Evolutionary conservation across 2,888 invertebrate genomes (phyloP).

Genomic region (Parnassius smintheus): DNA sequence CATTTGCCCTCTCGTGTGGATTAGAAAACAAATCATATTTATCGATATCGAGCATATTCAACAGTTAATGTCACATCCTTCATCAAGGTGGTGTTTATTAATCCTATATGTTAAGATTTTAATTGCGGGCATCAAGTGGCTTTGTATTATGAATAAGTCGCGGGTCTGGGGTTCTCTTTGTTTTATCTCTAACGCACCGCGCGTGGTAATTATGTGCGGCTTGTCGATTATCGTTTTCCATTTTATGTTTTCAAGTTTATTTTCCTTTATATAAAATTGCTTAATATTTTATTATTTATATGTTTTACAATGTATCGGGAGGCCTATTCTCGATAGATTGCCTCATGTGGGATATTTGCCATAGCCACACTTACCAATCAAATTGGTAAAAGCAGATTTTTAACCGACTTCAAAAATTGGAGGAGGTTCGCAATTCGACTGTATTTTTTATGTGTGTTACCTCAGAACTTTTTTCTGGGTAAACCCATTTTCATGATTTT

Average conservation of each 20-base stretch:
- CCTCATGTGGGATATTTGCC: no score
- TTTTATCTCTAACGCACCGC: constrained; percentile 43
- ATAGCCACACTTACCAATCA: no score
- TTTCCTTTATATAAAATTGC: background rate
- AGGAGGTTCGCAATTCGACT: no score
- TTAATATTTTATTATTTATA: no score
- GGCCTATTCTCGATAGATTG: no score
- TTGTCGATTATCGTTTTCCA: constrained; percentile 15
- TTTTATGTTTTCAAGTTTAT: constrained; percentile 6
- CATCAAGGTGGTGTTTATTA: constrained; percentile 62
- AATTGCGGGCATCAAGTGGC: constrained; percentile 76
- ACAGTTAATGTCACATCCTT: constrained; percentile 41
- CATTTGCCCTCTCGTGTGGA: background rate
- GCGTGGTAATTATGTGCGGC: constrained; percentile 36
- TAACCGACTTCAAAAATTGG: no score
- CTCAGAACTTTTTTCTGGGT: no score
- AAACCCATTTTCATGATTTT: no score
- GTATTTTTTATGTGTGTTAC: no score
- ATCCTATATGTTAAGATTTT: constrained; percentile 75
- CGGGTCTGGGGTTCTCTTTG: constrained; percentile 38
- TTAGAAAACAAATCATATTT: background rate
- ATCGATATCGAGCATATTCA: constrained; percentile 30
- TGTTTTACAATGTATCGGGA: no score
- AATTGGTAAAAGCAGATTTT: no score
- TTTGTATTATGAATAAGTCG: constrained; percentile 42